Evolutionary conservation across 2,797 vertebrate genomes (phyloP).

Genomic region (Clarias pachynema): DNA sequence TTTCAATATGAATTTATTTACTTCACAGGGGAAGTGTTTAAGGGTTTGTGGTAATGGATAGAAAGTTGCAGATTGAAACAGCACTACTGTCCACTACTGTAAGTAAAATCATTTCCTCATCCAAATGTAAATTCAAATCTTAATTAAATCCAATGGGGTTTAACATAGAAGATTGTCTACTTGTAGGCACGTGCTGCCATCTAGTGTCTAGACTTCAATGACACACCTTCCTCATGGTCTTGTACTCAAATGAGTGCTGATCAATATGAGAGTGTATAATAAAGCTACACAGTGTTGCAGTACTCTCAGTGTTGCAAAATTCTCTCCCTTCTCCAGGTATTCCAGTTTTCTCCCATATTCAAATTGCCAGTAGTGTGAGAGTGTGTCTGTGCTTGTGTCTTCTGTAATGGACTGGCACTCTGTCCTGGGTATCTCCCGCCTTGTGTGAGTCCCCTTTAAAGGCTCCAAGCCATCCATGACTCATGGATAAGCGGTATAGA

Average conservation of each 20-base stretch:
- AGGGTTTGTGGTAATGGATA: no score
- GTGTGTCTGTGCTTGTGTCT: no score
- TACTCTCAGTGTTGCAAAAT: background rate
- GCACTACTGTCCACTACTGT: background rate
- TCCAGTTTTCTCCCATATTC: no score
- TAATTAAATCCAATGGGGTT: background rate
- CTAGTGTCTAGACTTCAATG: conserved; percentile 46
- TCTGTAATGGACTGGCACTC: no score
- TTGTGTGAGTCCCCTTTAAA: no score
- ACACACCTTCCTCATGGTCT: no score
- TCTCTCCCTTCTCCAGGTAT: no score
- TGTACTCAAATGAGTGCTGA: background rate
- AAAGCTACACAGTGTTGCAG: background rate
- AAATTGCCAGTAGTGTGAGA: no score
- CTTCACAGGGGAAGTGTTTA: background rate
- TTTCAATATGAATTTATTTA: background rate
- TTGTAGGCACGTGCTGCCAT: conserved; percentile 53
- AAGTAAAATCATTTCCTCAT: background rate
- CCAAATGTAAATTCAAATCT: background rate
- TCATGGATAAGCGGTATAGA: no score
- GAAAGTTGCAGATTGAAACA: background rate
- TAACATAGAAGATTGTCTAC: background rate
- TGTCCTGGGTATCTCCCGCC: no score
- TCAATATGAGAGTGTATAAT: background rate
- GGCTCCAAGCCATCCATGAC: no score